Evolutionary conservation across 2,797 vertebrate genomes (phyloP), one percentile per base, ranked within the genome.

Genomic region (Girardinus metallicus): DNA sequence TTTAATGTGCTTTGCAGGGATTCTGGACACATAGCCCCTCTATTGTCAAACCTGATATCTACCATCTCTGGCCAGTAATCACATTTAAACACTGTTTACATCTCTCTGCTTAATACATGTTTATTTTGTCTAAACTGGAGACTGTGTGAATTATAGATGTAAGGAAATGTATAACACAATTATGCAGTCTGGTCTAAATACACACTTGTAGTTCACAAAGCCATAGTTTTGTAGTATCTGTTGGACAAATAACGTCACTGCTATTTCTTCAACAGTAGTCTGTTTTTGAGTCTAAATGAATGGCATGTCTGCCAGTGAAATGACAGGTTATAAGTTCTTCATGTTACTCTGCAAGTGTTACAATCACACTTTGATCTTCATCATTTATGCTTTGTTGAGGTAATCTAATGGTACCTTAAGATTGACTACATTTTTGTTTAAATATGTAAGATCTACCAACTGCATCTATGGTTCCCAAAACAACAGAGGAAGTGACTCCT

Each of bases 1-100:
- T 89, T 89, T 84, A 73, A 87, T 86, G 73, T 78, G 70, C n/a
- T 81, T 79, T 76, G 70, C 83, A 75, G 74, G 78, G 77, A 80
- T 76, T 80, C 41, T 82, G 47, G n/a, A 76, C 86, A 75, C 23
- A 72, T 10, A 79, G 44, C 47, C 70, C 3, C 71, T 64, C 76
- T 46, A 1, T 71, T 55, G 57, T 83, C 34, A 55, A 79, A 6
- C 46, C 49, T 66, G 12, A 73, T 16, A 26, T 11, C 5, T 18
- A 21, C 26, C 73, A 31, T 31, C 31, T 49, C 13, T 55, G 46
- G 41, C 31, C 44, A 76, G 3, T 1, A 26, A 62, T 73, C 44
- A 73, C 44, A 46, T 47, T 34, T 26, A 39, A 39, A 60, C 53
- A 47, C 12, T 66, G 8, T 41, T 74, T 78, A 26, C 36, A 74